Percentiles rank a stretch among this genome's conserved stretches.
Evolutionary conservation across 2,888 invertebrate genomes (phyloP).

Genomic region (Mallateleia sp.): DNA sequence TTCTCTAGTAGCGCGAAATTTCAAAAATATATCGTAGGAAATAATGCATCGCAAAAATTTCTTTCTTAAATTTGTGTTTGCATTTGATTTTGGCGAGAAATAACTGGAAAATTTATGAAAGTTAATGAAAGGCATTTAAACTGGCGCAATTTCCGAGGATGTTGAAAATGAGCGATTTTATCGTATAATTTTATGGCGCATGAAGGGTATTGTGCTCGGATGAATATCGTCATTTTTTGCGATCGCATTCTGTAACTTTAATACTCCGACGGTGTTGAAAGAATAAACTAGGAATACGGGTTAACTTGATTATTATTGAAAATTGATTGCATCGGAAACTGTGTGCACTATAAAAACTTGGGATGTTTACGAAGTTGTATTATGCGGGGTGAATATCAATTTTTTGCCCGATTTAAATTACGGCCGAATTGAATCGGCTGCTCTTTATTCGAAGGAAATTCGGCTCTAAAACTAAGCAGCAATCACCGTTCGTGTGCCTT

Average conservation of each 20-base stretch:
- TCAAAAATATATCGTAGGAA: no score
- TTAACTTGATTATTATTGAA: constrained; percentile 13
- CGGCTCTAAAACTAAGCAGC: neutral
- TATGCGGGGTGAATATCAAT: neutral
- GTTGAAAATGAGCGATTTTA: neutral
- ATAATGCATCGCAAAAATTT: no score
- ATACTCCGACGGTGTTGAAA: constrained; percentile 13
- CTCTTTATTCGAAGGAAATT: neutral
- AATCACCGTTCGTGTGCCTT: neutral
- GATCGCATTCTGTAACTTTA: constrained; percentile 20
- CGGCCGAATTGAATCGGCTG: neutral
- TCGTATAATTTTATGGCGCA: neutral
- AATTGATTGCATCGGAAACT: constrained; percentile 10
- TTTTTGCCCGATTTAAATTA: neutral
- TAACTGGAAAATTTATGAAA: no score
- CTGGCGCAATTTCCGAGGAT: neutral
- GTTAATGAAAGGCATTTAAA: neutral
- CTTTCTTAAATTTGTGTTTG: no score
- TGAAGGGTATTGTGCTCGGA: constrained; percentile 11
- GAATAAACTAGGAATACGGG: neutral
- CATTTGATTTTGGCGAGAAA: no score
- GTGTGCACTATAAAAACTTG: neutral
- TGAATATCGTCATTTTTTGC: constrained; percentile 7
- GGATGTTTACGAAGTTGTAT: neutral
- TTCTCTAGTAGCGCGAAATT: constrained; percentile 14